Evolutionary conservation across 1,140 invertebrate species (phyloP).

Genomic region (Sitobion miscanthi): DNA sequence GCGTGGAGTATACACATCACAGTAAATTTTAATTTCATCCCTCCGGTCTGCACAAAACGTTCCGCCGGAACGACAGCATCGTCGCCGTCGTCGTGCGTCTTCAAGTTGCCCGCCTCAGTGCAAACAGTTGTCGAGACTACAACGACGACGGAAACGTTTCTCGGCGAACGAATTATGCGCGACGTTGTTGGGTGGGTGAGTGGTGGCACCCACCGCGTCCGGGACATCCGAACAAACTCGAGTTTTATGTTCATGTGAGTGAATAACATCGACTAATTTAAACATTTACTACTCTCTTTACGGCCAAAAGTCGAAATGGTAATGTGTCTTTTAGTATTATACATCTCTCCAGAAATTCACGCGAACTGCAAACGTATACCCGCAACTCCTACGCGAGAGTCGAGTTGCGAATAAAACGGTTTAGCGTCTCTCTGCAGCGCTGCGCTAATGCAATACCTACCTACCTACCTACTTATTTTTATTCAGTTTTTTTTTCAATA

Average conservation of each 20-base stretch:
- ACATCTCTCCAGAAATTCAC: neutral
- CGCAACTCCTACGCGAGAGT: neutral
- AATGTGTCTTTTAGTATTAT: conserved; percentile 3
- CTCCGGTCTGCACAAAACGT: neutral
- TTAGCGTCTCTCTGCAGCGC: no score
- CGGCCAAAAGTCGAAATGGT: neutral
- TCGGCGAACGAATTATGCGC: neutral
- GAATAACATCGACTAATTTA: conserved; percentile 16
- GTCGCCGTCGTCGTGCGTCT: neutral
- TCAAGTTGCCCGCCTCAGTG: neutral
- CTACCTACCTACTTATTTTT: no score
- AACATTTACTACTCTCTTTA: neutral
- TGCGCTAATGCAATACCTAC: neutral
- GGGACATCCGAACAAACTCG: neutral
- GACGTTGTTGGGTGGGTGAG: neutral
- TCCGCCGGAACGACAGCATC: neutral
- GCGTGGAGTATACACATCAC: neutral
- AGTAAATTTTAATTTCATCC: conserved; percentile 21
- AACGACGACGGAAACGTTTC: neutral
- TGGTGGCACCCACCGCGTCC: neutral
- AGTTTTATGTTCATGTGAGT: neutral
- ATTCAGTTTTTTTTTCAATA: neutral
- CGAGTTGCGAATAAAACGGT: neutral
- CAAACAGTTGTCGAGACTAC: neutral
- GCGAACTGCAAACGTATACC: neutral